Conservation (phyloP, 2,888 invertebrate genomes). For the Octonoba sinensis region DNA sequence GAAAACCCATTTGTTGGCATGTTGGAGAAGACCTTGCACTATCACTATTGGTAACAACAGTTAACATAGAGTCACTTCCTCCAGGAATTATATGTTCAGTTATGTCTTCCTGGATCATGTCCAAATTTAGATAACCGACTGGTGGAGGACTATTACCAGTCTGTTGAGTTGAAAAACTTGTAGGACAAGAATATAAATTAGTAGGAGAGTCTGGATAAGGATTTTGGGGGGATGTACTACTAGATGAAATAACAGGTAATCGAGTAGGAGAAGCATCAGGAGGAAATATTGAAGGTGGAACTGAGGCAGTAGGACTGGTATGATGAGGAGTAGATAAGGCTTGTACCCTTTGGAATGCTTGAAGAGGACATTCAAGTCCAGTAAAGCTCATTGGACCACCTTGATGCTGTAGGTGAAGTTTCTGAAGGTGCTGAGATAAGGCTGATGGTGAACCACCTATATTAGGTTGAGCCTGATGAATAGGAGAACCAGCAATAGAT, state of each 20-base stretch:
- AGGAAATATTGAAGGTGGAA: slow-evolving; percentile 44
- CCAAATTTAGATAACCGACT: slow-evolving; percentile 70
- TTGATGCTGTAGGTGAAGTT: slow-evolving; percentile 71
- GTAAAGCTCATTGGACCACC: slow-evolving; percentile 64
- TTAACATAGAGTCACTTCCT: slow-evolving; percentile 49
- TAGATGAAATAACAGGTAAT: slow-evolving; percentile 56
- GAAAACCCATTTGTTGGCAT: slow-evolving; percentile 70
- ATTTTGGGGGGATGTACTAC: slow-evolving; percentile 63
- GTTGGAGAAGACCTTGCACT: slow-evolving; percentile 66
- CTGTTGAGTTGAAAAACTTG: slow-evolving; percentile 66
- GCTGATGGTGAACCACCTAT: slow-evolving; percentile 70
- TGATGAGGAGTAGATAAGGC: slow-evolving; percentile 62
- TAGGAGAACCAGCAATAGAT: slow-evolving; percentile 76
- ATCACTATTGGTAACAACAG: slow-evolving; percentile 38
- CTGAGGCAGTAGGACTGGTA: slow-evolving; percentile 61
- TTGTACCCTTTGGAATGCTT: slow-evolving; percentile 63
- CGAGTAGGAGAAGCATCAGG: slow-evolving; percentile 58
- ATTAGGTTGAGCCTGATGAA: slow-evolving; percentile 74
- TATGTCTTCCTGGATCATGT: slow-evolving; percentile 71
- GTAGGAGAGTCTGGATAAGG: slow-evolving; percentile 65
- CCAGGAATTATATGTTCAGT: slow-evolving; percentile 42
- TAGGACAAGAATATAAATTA: slow-evolving; percentile 56
- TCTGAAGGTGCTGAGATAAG: slow-evolving; percentile 72
- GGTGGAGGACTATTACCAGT: slow-evolving; percentile 70
- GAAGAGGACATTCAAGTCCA: slow-evolving; percentile 69